Evolutionary conservation across 2,113 vertebrate species (phyloP), one percentile per base, ranked within the genome.

Genomic region (Toxotes chatareus): DNA sequence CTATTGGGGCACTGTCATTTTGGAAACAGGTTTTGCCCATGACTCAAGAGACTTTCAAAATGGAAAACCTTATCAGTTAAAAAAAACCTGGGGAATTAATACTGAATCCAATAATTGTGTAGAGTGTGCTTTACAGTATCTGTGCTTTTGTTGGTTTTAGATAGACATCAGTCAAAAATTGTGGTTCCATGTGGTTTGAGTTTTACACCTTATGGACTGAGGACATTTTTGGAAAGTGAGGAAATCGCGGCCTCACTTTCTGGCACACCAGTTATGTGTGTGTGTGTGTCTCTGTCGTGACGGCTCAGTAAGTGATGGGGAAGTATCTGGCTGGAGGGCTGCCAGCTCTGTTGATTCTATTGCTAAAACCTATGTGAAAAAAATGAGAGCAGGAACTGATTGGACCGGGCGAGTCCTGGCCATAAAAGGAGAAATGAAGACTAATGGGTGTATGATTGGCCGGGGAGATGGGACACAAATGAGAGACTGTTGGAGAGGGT

Each of bases 391-490:
- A 49, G 55, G 56, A 74, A 67, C 84, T 88, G 79, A 88, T 80
- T 83, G 83, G 87, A 85, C 79, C 19, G 66, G 87, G 69, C 34
- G 19, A 59, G 79, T 34, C 63, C 16, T 3, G 49, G 77, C 88
- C 82, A 83, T 91, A 84, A 91, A 83, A 85, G 82, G 62, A 85
- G 78, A 84, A 90, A 92, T 92, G 78, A 88, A 91, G 89, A 93
- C 88, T 89, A 93, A 94, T 94, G 89, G 88, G 53, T 62, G 73
- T 86, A 88, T 92, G 87, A 93, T 91, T 87, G 73, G 84, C 72
- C 57, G 1, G 64, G 77, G 81, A 89, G 85, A 91, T 88, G 86
- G 74, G 76, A 85, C 85, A 92, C 84, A 90, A 92, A 89, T 88
- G 84, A 86, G 79, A 65, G 84, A 57, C 55, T 53, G 59, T 65